These are phyloP conservation scores for Todus mexicanus DNA, from an alignment of 2,797 vertebrate species.

Conservation along the genomic window DNA sequence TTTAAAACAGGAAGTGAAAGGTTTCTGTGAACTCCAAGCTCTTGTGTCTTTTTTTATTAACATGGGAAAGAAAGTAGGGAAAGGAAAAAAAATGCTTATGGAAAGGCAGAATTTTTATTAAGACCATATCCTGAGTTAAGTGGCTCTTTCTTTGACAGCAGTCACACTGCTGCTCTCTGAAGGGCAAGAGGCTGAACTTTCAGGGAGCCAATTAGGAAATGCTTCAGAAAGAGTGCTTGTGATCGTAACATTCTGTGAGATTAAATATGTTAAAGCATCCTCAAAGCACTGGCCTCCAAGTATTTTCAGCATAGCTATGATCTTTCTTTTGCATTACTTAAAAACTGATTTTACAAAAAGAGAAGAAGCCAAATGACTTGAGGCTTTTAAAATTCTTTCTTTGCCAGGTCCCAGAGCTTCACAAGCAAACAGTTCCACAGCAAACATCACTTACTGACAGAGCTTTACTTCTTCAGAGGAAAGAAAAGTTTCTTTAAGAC, in stretches of 20 bases:
- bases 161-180: neutral
- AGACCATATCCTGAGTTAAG: neutral
- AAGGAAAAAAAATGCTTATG: neutral
- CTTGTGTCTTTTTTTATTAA: neutral
- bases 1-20: neutral
- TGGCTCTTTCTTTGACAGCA: neutral
- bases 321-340: neutral
- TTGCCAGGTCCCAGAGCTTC: neutral
- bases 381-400: neutral
- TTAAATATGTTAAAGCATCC: neutral
- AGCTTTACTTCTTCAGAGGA: neutral
- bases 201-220: slow-evolving; percentile 1
- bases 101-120: neutral
- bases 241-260: neutral
- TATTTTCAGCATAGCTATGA: neutral
- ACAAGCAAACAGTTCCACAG: neutral
- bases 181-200: slow-evolving; percentile 32
- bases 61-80: neutral
- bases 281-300: neutral
- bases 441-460: neutral
- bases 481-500: neutral
- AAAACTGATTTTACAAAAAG: neutral
- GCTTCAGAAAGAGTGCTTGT: neutral
- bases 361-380: neutral
- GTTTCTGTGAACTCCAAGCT: neutral